These are phyloP conservation scores for Nephrotoma appendiculata DNA, from an alignment of 2,888 invertebrate genomes.

Conservation along the genomic window DNA sequence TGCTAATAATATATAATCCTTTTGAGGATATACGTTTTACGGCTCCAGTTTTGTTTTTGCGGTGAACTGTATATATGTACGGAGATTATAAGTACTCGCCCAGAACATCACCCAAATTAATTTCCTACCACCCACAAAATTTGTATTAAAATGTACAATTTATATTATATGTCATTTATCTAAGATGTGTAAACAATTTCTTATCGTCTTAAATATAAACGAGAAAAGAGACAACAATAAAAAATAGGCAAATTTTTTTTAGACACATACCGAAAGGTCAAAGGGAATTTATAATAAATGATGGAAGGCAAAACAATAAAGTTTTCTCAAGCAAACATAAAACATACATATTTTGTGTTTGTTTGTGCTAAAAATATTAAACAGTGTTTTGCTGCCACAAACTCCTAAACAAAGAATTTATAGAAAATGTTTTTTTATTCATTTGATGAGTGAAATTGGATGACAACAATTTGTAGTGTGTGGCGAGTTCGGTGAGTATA, in stretches of 20 bases:
- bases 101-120: not conserved
- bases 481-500: too few species aligned
- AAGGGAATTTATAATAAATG: not conserved
- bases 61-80: not conserved
- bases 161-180: not conserved
- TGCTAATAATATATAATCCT: not conserved
- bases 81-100: not conserved
- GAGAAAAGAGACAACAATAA: not conserved
- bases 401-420: too few species aligned
- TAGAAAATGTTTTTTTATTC: too few species aligned
- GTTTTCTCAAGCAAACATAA: not conserved
- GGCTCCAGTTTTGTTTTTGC: not conserved
- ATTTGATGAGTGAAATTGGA: too few species aligned
- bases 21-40: not conserved
- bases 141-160: not conserved
- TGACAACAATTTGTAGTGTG: too few species aligned
- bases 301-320: not conserved
- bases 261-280: not conserved
- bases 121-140: not conserved
- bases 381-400: not conserved
- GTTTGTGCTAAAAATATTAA: not conserved
- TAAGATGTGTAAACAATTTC: not conserved
- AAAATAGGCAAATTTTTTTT: not conserved
- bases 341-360: not conserved
- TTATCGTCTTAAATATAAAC: not conserved